Evolutionary conservation across 1,140 invertebrate species (phyloP), one percentile per base, ranked within the genome.

Genomic region (Euura saliciscinereae): DNA sequence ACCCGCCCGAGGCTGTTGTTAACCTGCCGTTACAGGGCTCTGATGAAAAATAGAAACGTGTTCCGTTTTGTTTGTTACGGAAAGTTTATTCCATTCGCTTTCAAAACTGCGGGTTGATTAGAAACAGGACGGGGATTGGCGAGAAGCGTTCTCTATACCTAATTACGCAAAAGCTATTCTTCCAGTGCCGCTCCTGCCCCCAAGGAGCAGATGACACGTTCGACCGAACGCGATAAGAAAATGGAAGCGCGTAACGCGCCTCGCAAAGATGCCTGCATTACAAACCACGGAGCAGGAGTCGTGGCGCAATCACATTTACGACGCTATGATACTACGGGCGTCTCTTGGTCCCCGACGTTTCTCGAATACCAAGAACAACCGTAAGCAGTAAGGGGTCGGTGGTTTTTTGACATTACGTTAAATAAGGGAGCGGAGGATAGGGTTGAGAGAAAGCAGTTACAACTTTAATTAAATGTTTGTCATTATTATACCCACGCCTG

Each of bases 11-110:
- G 80, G 70, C 72, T 68, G 70, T 28, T 46, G 69, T 67, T 66
- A 72, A 65, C 70, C 45, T 13, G 7, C 45, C 71, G 72, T 79
- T 77, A 79, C 78, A 70, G 76, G 73, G 74, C 76, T 75, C 76
- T 82, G 82, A 84, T 84, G 83, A 87, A 87, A 86, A 86, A 87
- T 86, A 82, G 80, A 86, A 85, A 85, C 83, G 79, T 74, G 13
- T 59, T 59, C 51, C 6, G 51, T 59, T 59, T 59, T 59, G 2
- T 59, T 3, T 59, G 28, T 28, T 28, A 28, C 28, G 28, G 28
- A 28, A 28, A 28, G 28, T 28, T 28, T 28, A 28, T 28, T 28
- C 1, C 28, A 28, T 28, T 28, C 28, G 28, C 0, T 28, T 1
- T 28, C 0, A 28, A 28, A 28, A 28, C 28, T 28, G 28, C 28